A percentile compares a stretch with the other conserved stretches of the same genome.
These are phyloP conservation scores for Antennarius maculatus DNA, from an alignment of 2,797 vertebrate genomes.

Conservation along the genomic window DNA sequence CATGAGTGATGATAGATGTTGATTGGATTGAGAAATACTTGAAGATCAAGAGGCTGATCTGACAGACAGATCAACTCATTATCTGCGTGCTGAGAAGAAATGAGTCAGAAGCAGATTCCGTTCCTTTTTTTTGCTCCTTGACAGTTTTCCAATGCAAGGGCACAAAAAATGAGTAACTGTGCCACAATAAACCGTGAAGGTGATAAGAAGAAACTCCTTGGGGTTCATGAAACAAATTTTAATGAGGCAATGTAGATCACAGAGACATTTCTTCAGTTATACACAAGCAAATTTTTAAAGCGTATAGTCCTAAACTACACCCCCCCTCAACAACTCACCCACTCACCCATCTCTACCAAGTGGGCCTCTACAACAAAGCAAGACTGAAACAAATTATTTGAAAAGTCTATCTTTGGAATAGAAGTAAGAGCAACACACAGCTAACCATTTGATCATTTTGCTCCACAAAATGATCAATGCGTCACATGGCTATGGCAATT, in stretches of 20 bases:
- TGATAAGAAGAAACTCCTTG: neutral
- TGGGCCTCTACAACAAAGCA: neutral
- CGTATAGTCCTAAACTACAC: conserved; percentile 10
- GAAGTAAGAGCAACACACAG: conserved; percentile 6
- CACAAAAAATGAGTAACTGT: neutral
- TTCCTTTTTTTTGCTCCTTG: neutral
- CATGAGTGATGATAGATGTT: neutral
- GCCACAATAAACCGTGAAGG: neutral
- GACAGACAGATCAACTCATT: neutral
- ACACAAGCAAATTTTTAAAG: conserved; percentile 13
- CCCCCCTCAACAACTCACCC: too few relatives aligned
- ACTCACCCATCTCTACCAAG: neutral
- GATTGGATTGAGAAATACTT: neutral
- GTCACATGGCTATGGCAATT: conserved; percentile 28
- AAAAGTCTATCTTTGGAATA: conserved; percentile 1
- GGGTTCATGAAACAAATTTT: neutral
- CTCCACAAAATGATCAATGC: too few relatives aligned
- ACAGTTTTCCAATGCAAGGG: neutral
- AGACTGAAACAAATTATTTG: neutral
- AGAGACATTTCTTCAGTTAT: neutral
- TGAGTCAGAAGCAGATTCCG: neutral
- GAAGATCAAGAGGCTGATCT: conserved; percentile 4
- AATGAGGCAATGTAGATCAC: conserved; percentile 4
- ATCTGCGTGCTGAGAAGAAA: neutral
- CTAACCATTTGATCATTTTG: conserved; percentile 21